Conservation (phyloP, 2,888 invertebrate genomes). For the Oscheius sp. region DNA sequence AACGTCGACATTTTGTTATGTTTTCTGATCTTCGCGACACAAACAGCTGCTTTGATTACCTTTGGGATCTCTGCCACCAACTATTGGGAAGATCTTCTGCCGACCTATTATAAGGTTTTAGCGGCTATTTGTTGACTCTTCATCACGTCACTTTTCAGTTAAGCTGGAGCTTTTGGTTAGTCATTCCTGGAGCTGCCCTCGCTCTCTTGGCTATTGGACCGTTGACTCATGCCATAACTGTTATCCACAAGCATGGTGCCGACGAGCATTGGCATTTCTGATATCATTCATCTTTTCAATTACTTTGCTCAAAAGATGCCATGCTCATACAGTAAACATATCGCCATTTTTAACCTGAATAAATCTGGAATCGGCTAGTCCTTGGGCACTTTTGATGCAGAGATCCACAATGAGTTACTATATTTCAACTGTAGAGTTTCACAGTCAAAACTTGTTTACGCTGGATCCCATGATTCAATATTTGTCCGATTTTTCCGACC, state of each 20-base stretch:
- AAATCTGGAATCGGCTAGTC: too few species aligned
- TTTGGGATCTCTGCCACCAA: conserved; percentile 6
- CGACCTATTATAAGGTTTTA: neutral
- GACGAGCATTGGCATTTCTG: conserved; percentile 8
- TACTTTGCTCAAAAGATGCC: neutral
- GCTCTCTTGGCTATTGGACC: conserved; percentile 13
- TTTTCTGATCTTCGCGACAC: neutral
- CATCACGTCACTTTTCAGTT: conserved; percentile 14
- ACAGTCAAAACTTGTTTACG: neutral
- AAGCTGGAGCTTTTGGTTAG: conserved; percentile 19
- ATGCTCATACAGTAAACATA: too few species aligned
- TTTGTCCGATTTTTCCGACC: neutral
- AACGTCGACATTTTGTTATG: conserved; percentile 4
- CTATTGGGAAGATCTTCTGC: neutral
- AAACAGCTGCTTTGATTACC: conserved; percentile 4
- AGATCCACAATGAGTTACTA: too few species aligned
- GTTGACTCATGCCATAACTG: neutral
- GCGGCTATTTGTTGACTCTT: too few species aligned
- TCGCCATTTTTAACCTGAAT: too few species aligned
- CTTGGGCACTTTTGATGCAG: too few species aligned
- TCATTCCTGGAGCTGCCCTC: conserved; percentile 9
- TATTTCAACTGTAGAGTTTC: neutral
- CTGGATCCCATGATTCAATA: neutral
- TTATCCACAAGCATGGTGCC: neutral
- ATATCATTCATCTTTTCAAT: neutral